Conservation (phyloP, 2,888 invertebrate genomes). For the Amiota minor region DNA sequence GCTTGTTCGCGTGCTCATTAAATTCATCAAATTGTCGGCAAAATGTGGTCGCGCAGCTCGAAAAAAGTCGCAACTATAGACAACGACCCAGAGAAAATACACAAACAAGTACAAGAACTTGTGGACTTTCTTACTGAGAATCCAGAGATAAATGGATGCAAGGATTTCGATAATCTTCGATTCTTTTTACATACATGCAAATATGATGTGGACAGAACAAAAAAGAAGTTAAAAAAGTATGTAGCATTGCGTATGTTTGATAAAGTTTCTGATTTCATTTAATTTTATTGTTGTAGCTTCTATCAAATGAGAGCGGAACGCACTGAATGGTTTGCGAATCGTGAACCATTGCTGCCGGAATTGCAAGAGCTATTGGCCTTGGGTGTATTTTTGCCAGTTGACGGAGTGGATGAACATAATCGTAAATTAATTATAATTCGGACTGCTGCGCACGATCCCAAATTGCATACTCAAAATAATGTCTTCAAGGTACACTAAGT, state of each 20-base stretch:
- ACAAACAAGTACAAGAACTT: constrained; percentile 61
- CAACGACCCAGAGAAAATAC: constrained; percentile 51
- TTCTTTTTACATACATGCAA: constrained; percentile 79
- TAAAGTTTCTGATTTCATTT: neutral
- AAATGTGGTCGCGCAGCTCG: constrained; percentile 44
- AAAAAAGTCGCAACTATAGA: constrained; percentile 32
- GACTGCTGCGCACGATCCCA: constrained; percentile 77
- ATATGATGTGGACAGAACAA: constrained; percentile 76
- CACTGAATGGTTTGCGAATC: constrained; percentile 78
- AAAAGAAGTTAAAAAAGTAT: constrained; percentile 76
- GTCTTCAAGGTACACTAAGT: constrained; percentile 76
- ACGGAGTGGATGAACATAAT: constrained; percentile 74
- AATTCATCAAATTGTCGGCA: neutral
- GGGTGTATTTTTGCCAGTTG: constrained; percentile 78
- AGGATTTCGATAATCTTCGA: constrained; percentile 74
- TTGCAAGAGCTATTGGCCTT: constrained; percentile 76
- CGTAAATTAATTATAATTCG: constrained; percentile 78
- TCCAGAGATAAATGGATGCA: constrained; percentile 71
- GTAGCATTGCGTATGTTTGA: constrained; percentile 6
- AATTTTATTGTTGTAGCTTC: constrained; percentile 67
- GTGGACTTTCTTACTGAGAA: constrained; percentile 73
- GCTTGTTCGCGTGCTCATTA: neutral
- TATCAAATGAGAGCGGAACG: constrained; percentile 76
- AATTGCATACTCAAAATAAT: constrained; percentile 76
- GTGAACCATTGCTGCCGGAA: constrained; percentile 77